phyloP scores from a whole-genome alignment of 1,140 invertebrate genomes.

The Rhopalosiphum padi region DNA sequence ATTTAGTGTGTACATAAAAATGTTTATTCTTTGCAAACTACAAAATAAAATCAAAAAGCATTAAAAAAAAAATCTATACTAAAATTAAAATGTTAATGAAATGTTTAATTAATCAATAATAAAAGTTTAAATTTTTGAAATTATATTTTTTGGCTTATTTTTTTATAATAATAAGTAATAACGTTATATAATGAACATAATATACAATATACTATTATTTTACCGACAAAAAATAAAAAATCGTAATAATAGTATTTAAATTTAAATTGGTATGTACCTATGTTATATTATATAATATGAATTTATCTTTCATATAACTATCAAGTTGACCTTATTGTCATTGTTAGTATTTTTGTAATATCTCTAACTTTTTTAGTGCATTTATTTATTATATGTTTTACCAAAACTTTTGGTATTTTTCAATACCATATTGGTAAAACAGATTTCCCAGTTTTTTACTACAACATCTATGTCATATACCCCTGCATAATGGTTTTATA shows the following conservation, averaged over 20 bases:
- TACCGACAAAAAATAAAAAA: neutral
- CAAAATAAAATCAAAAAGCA: too few relatives aligned
- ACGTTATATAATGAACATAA: too few relatives aligned
- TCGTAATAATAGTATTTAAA: neutral
- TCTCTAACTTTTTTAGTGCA: neutral
- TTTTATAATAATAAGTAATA: too few relatives aligned
- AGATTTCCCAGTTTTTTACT: neutral
- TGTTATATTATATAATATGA: neutral
- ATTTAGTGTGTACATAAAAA: too few relatives aligned
- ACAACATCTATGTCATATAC: neutral
- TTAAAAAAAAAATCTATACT: too few relatives aligned
- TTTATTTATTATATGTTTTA: neutral
- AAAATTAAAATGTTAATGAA: too few relatives aligned
- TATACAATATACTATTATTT: neutral
- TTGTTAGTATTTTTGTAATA: neutral
- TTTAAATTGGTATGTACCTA: neutral
- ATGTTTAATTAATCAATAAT: too few relatives aligned
- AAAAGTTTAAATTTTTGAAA: too few relatives aligned
- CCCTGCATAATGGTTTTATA: neutral
- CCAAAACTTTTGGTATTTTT: neutral
- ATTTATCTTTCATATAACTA: neutral
- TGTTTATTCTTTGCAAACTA: too few relatives aligned
- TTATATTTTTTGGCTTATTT: too few relatives aligned
- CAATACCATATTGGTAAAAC: neutral
- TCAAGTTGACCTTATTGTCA: neutral